Percentiles rank a stretch among this genome's conserved stretches.
Conservation (phyloP, 2,797 vertebrate genomes). For the Gastrophryne carolinensis region DNA sequence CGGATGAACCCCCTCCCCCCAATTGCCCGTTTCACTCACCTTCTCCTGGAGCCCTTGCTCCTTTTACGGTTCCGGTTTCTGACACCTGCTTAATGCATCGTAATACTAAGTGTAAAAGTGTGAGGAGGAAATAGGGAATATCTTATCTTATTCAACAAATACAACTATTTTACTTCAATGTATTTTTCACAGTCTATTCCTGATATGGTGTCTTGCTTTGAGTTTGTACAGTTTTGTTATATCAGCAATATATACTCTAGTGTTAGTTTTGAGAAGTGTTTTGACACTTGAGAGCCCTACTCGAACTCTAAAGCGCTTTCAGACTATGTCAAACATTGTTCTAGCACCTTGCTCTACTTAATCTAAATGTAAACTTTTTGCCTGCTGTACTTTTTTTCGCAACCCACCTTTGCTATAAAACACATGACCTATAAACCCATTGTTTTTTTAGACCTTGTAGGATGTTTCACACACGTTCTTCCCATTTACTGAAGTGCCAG, state of each 20-base stretch:
- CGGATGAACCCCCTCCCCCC: too few relatives aligned
- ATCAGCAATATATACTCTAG: neutral
- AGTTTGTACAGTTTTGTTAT: neutral
- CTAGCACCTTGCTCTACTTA: neutral
- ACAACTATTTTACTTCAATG: neutral
- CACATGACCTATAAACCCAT: neutral
- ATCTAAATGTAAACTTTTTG: neutral
- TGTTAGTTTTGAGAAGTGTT: neutral
- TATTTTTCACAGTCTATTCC: neutral
- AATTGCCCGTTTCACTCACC: too few relatives aligned
- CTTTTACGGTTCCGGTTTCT: too few relatives aligned
- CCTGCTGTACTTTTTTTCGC: neutral
- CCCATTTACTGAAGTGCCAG: neutral
- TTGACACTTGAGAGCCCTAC: neutral
- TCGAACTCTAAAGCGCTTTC: neutral
- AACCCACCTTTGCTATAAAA: neutral
- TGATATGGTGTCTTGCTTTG: neutral
- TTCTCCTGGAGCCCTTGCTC: too few relatives aligned
- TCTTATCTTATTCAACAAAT: too few relatives aligned
- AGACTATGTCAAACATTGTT: constrained; percentile 17
- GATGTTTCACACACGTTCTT: neutral
- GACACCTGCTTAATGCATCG: too few relatives aligned
- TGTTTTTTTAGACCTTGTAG: neutral
- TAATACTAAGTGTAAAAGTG: too few relatives aligned
- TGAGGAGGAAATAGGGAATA: too few relatives aligned